These are phyloP conservation scores for Zosterops japonicus DNA, from an alignment of 2,113 vertebrate species.

Conservation along the genomic window DNA sequence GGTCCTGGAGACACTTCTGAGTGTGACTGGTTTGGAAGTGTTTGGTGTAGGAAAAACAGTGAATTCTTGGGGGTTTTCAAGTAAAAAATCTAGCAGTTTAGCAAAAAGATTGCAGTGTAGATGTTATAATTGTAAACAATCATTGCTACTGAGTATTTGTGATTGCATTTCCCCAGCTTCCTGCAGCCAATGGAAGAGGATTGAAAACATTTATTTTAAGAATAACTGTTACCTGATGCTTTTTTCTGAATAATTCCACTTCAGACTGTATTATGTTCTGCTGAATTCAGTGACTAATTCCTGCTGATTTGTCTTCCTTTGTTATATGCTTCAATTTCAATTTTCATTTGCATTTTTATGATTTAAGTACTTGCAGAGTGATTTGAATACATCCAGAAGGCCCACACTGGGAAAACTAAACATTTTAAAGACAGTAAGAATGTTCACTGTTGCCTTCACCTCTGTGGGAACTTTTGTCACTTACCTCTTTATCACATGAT, in stretches of 20 bases:
- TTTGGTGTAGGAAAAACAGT: accelerated
- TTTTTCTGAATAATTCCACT: background rate
- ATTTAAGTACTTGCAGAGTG: background rate
- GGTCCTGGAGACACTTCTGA: background rate
- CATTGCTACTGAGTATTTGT: background rate
- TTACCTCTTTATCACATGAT: background rate
- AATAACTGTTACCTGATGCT: background rate
- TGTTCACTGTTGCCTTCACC: background rate
- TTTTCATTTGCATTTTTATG: background rate
- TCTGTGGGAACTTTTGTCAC: background rate
- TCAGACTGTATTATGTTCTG: background rate
- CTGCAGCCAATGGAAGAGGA: background rate
- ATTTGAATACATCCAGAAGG: background rate
- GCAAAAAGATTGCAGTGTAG: background rate
- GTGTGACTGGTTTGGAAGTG: background rate
- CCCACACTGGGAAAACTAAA: background rate
- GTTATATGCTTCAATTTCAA: background rate
- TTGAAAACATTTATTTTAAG: background rate
- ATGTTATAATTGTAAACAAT: background rate
- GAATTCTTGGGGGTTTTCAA: background rate
- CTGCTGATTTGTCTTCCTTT: background rate
- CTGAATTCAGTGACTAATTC: background rate
- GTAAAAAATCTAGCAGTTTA: background rate
- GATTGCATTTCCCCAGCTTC: background rate
- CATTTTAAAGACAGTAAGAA: background rate